Base-by-base conservation (phyloP, 2,888 invertebrate genomes). In the Spisula subtruncata region DNA sequence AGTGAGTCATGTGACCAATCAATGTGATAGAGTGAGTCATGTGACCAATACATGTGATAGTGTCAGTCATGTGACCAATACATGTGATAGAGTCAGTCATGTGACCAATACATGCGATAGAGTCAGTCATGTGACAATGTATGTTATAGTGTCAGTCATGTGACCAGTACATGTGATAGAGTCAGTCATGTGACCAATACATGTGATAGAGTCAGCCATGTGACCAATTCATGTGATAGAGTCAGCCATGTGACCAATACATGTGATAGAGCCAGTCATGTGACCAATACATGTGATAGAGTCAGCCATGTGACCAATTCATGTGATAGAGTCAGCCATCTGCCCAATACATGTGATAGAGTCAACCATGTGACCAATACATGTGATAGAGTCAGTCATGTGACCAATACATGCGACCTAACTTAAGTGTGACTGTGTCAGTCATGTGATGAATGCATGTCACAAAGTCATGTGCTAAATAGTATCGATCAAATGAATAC, bases 31-130 rank as follows among this genome's bases (percentile, higher is more conserved):
- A 20, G 25, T 60, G 1, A 60, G 60, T 60, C 60, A 60, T 60
- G 60, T 60, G 60, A 60, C 60, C 60, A 60, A 60, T 60, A 14
- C 18, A 60, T 60, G 1, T 25, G 25, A 25, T 60, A n/a, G 12
- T 18, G 25, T 60, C 20, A 60, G 60, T 60, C 60, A 60, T 60
- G 60, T 60, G 60, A 60, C 60, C 60, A 60, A 60, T 60, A 14
- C 60, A 20, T 60, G 60, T 60, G 20, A 25, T 60, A 20, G 25
- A 60, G 25, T 60, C 20, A 60, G 60, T 20, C 60, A 60, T 60
- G n/a, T 60, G 60, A 60, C 60, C 60, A 60, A 20, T 8, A 5
- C 60, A 60, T 60, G 20, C n/a, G 20, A 25, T 60, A 20, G 25
- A 20, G 25, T 60, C 20, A 60, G n/a, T n/a, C 18, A n/a, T 60